Evolutionary conservation across 2,113 vertebrate species (phyloP).

Genomic region (Enhydra lutris): DNA sequence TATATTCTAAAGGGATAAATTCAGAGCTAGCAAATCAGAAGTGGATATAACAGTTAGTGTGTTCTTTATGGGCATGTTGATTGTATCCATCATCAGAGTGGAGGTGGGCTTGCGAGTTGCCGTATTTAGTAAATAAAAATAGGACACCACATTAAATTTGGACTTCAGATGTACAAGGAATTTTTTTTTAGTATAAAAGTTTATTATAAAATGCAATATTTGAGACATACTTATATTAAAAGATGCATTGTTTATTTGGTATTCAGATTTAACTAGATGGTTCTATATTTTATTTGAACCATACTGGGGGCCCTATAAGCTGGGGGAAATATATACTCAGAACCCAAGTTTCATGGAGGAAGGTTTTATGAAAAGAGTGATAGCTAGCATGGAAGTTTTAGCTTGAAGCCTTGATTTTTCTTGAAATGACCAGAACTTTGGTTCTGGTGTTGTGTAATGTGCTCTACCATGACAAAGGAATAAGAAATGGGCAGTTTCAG

Average conservation of each 20-base stretch:
- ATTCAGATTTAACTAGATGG: not conserved
- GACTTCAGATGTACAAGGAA: not conserved
- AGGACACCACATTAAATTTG: not conserved
- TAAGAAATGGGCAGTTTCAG: not conserved
- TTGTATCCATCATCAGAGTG: not conserved
- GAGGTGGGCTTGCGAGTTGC: not conserved
- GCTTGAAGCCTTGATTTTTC: not conserved
- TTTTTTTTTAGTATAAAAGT: not conserved
- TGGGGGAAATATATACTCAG: not conserved
- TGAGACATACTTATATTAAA: not conserved
- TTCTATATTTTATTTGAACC: not conserved
- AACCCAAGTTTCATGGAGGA: not conserved
- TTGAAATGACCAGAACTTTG: not conserved
- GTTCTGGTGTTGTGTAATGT: not conserved
- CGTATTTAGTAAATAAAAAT: conserved; percentile 36
- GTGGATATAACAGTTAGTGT: not conserved
- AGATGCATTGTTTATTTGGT: not conserved
- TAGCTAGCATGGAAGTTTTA: not conserved
- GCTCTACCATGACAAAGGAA: not conserved
- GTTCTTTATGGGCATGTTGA: not conserved
- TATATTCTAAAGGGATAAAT: not conserved
- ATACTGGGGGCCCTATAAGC: not conserved
- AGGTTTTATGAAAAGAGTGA: not conserved
- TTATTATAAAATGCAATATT: not conserved
- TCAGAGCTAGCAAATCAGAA: not conserved